Base-by-base conservation (phyloP, 2,113 vertebrate species). In the Erythrolamprus reginae region DNA sequence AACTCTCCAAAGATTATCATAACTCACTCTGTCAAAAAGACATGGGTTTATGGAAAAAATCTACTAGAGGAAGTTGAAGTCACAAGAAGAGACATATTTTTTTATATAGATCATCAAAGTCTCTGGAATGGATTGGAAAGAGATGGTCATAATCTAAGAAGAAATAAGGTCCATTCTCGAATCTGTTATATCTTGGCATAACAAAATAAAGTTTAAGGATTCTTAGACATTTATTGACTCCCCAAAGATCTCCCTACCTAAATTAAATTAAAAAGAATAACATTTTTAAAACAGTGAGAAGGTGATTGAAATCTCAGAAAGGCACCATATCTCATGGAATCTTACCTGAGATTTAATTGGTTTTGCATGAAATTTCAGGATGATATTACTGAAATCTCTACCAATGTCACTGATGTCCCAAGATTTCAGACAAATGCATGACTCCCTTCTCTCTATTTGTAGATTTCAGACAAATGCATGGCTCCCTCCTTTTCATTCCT, bases 21-120 rank as follows among this genome's bases (percentile, higher is more conserved):
- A 58, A 8, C 21, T 56, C 21, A 56, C 2, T 91, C 92, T 93
- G 92, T 89, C 84, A 89, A 93, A 55, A 89, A 93, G 65, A n/a
- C 87, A 77, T 47, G 90, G 93, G 90, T 24, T 50, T 91, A 94
- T 82, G 58, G 93, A 92, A 51, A 45, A 28, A 89, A 84, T 50
- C 53, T 58, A n/a, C 28, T 23, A 9, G 23, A 84, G 42, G 53
- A 89, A 33, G 45, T 84, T 42, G 42, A 28, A 5, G 28, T 12
- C 0, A 1, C 6, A 47, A 28, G 5, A 45, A 15, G 42, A 48
- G 10, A 15, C 3, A 26, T 93, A 88, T 45, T 87, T 93, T 93
- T 84, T 89, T n/a, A 15, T 91, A 84, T 94, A 92, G 92, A 92
- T 45, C 48, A 45, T 6, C 48, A 83, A 89, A 52, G 38, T 24